Percentiles rank a stretch among this genome's conserved stretches.
phyloP scores from a whole-genome alignment of 1,140 invertebrate genomes.

The Drosophila littoralis region DNA sequence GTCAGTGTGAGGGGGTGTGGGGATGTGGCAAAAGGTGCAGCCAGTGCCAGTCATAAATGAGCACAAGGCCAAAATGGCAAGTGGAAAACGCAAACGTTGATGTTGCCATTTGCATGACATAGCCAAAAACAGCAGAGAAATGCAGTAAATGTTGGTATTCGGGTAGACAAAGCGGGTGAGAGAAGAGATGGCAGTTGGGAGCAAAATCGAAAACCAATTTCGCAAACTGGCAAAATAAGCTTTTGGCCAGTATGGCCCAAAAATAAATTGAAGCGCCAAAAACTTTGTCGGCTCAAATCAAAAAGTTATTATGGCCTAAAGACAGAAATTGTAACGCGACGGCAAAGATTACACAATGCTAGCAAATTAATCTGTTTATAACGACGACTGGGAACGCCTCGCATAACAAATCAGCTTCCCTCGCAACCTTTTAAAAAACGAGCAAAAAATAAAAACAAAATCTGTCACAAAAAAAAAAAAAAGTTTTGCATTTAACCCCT shows the following conservation, averaged over 20 bases:
- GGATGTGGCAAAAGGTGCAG: background rate
- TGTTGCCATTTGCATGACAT: constrained; percentile 59
- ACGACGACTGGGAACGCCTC: constrained; percentile 56
- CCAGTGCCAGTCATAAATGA: constrained; percentile 60
- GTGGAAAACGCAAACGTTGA: constrained; percentile 23
- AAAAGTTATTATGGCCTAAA: constrained; percentile 75
- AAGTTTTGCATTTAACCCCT: constrained; percentile 48
- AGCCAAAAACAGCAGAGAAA: constrained; percentile 18
- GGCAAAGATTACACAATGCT: constrained; percentile 72
- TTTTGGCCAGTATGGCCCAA: constrained; percentile 29
- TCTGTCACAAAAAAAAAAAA: constrained; percentile 27
- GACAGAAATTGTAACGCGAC: constrained; percentile 53
- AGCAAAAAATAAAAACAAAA: constrained; percentile 3
- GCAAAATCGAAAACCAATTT: constrained; percentile 76
- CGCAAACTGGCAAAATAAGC: constrained; percentile 54
- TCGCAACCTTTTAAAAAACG: constrained; percentile 56
- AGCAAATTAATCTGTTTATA: constrained; percentile 82
- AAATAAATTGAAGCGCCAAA: constrained; percentile 63
- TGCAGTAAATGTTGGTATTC: constrained; percentile 31
- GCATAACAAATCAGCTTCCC: constrained; percentile 75
- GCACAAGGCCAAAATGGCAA: constrained; percentile 53
- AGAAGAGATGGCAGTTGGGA: constrained; percentile 21
- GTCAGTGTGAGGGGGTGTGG: constrained; percentile 8
- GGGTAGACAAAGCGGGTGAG: background rate
- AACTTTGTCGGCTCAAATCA: constrained; percentile 70